These are phyloP conservation scores for Cyclophora albipunctata DNA, from an alignment of 2,888 invertebrate species.

Conservation along the genomic window DNA sequence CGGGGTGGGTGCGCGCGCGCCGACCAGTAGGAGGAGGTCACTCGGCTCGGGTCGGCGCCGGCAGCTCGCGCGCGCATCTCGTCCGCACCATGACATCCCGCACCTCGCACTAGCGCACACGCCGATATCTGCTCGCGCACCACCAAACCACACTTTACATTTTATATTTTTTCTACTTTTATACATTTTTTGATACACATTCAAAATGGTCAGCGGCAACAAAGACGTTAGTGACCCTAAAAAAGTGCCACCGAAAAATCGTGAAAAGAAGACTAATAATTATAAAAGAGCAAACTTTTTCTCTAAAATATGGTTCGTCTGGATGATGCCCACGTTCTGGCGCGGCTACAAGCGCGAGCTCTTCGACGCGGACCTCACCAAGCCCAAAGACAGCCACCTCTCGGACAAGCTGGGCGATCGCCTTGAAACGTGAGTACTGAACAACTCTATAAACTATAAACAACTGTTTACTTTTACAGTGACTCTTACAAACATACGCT, in stretches of 20 bases:
- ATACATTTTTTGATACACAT: constrained; percentile 8
- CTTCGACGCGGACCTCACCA: constrained; percentile 80
- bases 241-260: constrained; percentile 63
- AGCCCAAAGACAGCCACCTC: constrained; percentile 79
- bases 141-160: constrained; percentile 1
- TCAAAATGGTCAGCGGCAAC: constrained; percentile 69
- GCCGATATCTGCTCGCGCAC: constrained; percentile 8
- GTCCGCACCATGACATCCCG: constrained; percentile 38
- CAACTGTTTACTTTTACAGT: too few relatives aligned
- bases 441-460: too few relatives aligned
- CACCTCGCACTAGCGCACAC: constrained; percentile 27
- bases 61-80: constrained; percentile 34
- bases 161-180: constrained; percentile 16
- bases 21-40: constrained; percentile 57
- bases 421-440: constrained; percentile 72
- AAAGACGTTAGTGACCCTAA: constrained; percentile 55
- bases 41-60: constrained; percentile 45
- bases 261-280: constrained; percentile 66
- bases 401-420: constrained; percentile 78
- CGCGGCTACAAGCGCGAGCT: constrained; percentile 79
- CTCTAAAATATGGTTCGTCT: constrained; percentile 65
- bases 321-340: constrained; percentile 75
- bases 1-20: constrained; percentile 39
- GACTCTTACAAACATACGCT: too few relatives aligned
- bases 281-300: constrained; percentile 58